Percentiles rank a stretch among this genome's conserved stretches.
Evolutionary conservation across 2,888 invertebrate species (phyloP).

Genomic region (Agrochola lota): DNA sequence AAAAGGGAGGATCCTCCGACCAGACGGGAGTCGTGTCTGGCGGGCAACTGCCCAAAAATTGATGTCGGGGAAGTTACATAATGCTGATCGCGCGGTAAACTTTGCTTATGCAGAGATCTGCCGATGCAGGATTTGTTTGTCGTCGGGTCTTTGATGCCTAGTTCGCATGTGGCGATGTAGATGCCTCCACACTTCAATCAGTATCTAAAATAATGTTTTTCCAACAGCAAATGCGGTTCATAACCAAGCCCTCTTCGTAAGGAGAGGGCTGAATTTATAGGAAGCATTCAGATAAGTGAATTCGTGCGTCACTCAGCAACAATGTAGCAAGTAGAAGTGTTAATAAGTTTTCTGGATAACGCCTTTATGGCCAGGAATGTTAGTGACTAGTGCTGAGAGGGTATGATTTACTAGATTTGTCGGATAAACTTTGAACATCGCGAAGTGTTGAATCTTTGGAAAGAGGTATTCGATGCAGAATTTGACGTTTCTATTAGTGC

Average conservation of each 20-base stretch:
- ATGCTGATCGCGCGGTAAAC: too few species aligned
- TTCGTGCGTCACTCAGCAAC: conserved; percentile 31
- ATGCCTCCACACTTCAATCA: background rate
- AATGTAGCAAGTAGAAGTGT: conserved; percentile 37
- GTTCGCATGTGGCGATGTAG: too few species aligned
- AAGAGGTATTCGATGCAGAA: background rate
- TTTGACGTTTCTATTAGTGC: too few species aligned
- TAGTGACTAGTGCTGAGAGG: background rate
- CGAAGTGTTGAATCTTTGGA: background rate
- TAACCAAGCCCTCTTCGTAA: background rate
- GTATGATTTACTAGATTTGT: conserved; percentile 11
- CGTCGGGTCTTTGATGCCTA: too few species aligned
- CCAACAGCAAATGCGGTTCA: background rate
- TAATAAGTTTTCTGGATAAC: conserved; percentile 38
- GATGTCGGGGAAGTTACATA: too few species aligned
- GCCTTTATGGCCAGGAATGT: conserved; percentile 42
- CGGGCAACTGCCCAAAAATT: too few species aligned
- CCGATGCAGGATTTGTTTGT: too few species aligned
- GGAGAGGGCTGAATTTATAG: background rate
- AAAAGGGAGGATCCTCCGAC: too few species aligned
- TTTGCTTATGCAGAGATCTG: too few species aligned
- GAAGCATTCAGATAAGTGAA: background rate
- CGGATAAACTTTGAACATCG: background rate
- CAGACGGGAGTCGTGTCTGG: too few species aligned
- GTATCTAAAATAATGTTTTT: background rate